A percentile compares a stretch with the other conserved stretches of the same genome.
Evolutionary conservation across 2,888 invertebrate species (phyloP).

Genomic region (Pseudococcus longispinus): DNA sequence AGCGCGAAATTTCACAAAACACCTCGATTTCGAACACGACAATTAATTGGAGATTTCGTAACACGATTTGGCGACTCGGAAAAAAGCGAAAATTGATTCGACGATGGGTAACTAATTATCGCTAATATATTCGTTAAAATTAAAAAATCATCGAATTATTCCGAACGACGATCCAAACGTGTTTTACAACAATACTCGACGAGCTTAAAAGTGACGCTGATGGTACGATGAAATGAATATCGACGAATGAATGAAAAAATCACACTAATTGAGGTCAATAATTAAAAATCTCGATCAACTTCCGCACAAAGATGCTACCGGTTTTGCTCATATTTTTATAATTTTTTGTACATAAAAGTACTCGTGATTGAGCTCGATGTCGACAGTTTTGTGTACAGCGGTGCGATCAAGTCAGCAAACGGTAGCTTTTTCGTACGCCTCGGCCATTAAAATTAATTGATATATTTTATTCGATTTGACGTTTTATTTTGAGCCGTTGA

Average conservation of each 20-base stretch:
- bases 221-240: not conserved
- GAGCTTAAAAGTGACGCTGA: constrained; percentile 5
- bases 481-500: not conserved
- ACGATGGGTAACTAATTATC: not conserved
- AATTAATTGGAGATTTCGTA: not conserved
- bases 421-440: constrained; percentile 3
- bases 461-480: constrained; percentile 32
- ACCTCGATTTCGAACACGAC: not conserved
- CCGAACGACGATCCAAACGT: not conserved
- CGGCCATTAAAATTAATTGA: constrained; percentile 37
- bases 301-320: constrained; percentile 1
- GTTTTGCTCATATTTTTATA: constrained; percentile 13
- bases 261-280: constrained; percentile 36
- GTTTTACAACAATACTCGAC: constrained; percentile 15
- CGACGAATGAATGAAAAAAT: constrained; percentile 38
- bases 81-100: constrained; percentile 23
- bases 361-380: not conserved
- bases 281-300: constrained; percentile 39
- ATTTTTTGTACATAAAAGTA: constrained; percentile 22
- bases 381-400: constrained; percentile 17
- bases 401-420: not conserved
- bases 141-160: not conserved
- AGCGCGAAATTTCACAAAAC: not conserved
- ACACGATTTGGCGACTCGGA: not conserved
- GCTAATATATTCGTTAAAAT: not conserved